Evolutionary conservation across 37 sponge, comb jelly and placozoan species (phyloP).

Genomic region (Crambe crambe): DNA sequence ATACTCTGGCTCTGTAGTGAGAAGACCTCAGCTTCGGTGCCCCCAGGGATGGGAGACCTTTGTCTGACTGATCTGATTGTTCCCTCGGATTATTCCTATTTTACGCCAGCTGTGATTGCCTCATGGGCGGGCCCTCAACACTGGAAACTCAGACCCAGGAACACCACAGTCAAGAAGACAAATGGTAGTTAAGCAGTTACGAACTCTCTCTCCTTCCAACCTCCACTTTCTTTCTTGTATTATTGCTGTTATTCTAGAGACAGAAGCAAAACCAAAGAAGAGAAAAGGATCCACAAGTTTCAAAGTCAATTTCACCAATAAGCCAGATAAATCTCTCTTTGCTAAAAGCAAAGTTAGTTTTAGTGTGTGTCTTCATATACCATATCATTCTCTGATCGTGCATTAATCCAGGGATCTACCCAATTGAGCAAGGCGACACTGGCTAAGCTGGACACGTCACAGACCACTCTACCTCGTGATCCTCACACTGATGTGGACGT

Average conservation of each 20-base stretch:
- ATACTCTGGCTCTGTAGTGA: too few relatives aligned
- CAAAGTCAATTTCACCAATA: slow-evolving; percentile 31
- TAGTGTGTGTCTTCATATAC: background rate
- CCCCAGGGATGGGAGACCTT: slow-evolving; percentile 1
- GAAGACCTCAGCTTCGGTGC: background rate
- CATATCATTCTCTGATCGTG: too few relatives aligned
- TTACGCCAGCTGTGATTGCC: slow-evolving; percentile 55
- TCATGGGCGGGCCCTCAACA: slow-evolving; percentile 94
- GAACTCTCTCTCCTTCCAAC: background rate
- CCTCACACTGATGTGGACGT: slow-evolving; percentile 15
- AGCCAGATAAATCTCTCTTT: slow-evolving; percentile 18
- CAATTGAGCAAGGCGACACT: slow-evolving; percentile 36
- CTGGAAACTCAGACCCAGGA: slow-evolving; percentile 73
- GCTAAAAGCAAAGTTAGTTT: slow-evolving; percentile 43
- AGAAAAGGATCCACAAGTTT: slow-evolving; percentile 10
- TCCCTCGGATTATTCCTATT: slow-evolving; percentile 85
- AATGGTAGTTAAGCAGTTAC: background rate
- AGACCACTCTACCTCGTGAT: slow-evolving; percentile 66
- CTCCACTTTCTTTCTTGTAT: background rate
- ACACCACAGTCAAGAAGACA: background rate
- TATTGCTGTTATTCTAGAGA: background rate
- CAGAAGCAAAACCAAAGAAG: slow-evolving; percentile 22
- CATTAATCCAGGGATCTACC: slow-evolving; percentile 12
- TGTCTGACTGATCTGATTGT: slow-evolving; percentile 62
- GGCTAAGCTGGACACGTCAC: slow-evolving; percentile 9